A percentile compares a stretch with the other conserved stretches of the same genome.
phyloP scores from a whole-genome alignment of 2,888 invertebrate species.

The Leucoma salicis region DNA sequence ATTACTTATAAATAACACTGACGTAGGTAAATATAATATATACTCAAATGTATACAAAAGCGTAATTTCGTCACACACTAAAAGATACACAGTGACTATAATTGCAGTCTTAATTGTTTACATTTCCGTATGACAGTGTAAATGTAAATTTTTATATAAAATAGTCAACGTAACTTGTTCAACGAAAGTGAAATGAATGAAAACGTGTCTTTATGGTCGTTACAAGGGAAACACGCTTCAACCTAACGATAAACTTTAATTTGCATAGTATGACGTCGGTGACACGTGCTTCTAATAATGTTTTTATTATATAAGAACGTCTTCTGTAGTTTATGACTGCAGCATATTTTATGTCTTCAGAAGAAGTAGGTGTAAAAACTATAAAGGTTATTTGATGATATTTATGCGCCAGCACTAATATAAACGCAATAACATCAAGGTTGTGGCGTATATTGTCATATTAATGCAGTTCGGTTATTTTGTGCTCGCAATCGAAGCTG shows the following conservation, averaged over 20 bases:
- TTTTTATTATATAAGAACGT: neutral
- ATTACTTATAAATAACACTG: too few relatives aligned
- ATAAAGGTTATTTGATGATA: too few relatives aligned
- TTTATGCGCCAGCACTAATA: too few relatives aligned
- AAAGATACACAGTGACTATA: too few relatives aligned
- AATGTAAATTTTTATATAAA: neutral
- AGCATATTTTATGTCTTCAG: neutral
- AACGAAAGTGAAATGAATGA: slow-evolving; percentile 2
- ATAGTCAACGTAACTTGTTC: neutral
- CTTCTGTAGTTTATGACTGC: neutral
- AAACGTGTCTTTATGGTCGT: neutral
- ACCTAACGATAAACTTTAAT: slow-evolving; percentile 14
- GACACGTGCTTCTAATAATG: slow-evolving; percentile 10
- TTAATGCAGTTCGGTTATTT: too few relatives aligned
- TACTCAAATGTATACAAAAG: too few relatives aligned
- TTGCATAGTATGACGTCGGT: slow-evolving; percentile 19
- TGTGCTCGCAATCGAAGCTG: too few relatives aligned
- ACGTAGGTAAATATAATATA: too few relatives aligned
- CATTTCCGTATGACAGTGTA: neutral
- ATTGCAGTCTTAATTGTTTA: neutral
- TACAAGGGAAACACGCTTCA: slow-evolving; percentile 4
- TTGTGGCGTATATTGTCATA: too few relatives aligned
- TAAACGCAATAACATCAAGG: too few relatives aligned
- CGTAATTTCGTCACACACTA: too few relatives aligned
- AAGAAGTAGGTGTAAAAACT: too few relatives aligned